Percentiles rank a stretch among this genome's conserved stretches.
These are phyloP conservation scores for Dasyurus viverrinus DNA, from an alignment of 2,113 vertebrate genomes.

Conservation along the genomic window DNA sequence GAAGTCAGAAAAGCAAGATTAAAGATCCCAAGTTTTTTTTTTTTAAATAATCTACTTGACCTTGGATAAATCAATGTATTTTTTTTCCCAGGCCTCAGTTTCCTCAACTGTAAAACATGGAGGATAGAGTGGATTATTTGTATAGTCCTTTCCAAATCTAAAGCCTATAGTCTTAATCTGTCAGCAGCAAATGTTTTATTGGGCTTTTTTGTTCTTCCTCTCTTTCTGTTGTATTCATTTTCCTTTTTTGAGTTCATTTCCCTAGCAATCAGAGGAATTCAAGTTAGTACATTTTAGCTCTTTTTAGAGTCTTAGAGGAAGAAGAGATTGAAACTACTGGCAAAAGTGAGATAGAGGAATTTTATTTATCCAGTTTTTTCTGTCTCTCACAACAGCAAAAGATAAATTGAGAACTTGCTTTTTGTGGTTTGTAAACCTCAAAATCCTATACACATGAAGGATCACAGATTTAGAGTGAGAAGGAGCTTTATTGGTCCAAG, in stretches of 20 bases:
- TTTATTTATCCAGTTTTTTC: not conserved
- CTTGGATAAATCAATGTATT: not conserved
- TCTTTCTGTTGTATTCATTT: not conserved
- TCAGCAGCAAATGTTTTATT: not conserved
- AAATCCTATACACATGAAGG: not conserved
- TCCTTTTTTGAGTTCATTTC: not conserved
- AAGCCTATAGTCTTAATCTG: not conserved
- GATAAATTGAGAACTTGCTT: not conserved
- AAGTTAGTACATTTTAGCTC: not conserved
- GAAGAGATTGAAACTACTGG: not conserved
- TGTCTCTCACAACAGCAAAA: not conserved
- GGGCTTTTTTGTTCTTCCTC: not conserved
- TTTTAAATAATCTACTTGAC: not conserved
- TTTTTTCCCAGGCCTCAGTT: not conserved
- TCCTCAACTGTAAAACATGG: not conserved
- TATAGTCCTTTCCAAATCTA: not conserved
- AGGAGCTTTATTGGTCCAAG: not conserved
- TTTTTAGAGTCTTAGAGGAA: not conserved
- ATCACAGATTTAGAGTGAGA: not conserved
- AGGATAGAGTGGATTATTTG: not conserved
- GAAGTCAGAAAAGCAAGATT: not conserved
- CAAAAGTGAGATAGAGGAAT: not conserved
- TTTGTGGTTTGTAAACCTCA: not conserved
- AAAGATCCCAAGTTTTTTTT: not conserved
- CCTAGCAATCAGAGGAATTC: not conserved